A percentile compares a stretch with the other conserved stretches of the same genome.
These are phyloP conservation scores for Thumatha senex DNA, from an alignment of 2,888 invertebrate genomes.

Conservation along the genomic window DNA sequence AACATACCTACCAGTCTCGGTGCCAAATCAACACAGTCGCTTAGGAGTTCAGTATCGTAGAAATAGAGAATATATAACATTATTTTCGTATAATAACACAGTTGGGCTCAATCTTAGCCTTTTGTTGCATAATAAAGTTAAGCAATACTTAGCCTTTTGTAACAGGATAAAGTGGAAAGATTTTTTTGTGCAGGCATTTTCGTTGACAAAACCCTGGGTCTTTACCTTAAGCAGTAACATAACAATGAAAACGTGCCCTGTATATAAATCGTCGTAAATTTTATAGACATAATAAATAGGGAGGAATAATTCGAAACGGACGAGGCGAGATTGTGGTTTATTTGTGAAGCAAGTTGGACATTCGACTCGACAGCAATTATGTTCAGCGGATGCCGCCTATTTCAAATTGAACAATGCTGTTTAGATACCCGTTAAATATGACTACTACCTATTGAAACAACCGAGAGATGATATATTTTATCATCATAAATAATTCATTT, in stretches of 20 bases:
- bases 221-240: conserved; percentile 7
- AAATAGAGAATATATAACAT: too few relatives aligned
- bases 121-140: too few relatives aligned
- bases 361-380: conserved; percentile 32
- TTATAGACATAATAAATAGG: conserved; percentile 12
- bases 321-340: conserved; percentile 24
- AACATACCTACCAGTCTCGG: too few relatives aligned
- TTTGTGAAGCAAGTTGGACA: conserved; percentile 27
- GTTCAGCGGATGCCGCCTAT: conserved; percentile 23
- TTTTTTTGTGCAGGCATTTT: not conserved
- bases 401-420: conserved; percentile 24
- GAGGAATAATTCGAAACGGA: conserved; percentile 14
- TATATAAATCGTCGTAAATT: conserved; percentile 8
- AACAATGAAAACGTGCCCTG: conserved; percentile 6
- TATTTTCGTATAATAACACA: conserved; percentile 1
- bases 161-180: conserved; percentile 2
- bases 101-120: conserved; percentile 1
- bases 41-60: too few relatives aligned
- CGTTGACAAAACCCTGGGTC: conserved; percentile 1
- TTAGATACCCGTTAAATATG: conserved; percentile 15
- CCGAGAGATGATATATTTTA: conserved; percentile 2
- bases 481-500: not conserved
- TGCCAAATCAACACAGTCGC: too few relatives aligned
- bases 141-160: conserved; percentile 2
- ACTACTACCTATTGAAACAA: conserved; percentile 22